Base-by-base conservation (phyloP, 1,140 invertebrate genomes). In the Euura saliciscinereae region DNA sequence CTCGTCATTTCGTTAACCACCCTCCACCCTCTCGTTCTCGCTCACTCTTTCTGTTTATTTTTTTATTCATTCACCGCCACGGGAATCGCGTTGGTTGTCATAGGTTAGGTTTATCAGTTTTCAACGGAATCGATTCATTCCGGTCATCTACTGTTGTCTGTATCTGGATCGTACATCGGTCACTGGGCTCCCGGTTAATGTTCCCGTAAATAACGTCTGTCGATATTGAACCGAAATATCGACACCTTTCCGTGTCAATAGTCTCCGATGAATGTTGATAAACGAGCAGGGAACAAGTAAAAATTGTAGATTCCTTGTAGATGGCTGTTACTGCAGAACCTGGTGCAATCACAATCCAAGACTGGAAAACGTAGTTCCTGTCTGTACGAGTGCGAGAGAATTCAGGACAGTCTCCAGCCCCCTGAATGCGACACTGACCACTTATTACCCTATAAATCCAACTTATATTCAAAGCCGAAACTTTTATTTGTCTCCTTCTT, bases 401-500 rank as follows among this genome's bases (percentile, higher is more conserved):
- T 69, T 69, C 45, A 42, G 45, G 28, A 44, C 45, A 5, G 8
- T 69, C 45, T 44, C 68, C 10, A 69, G 43, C 43, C 11, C 45
- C 28, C 11, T 69, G 4, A 28, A 69, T 42, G 4, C 68, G 68
- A 3, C 11, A 11, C 44, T 44, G 28, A 13, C 44, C 11, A 44
- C 11, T 44, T 42, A 13, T 44, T 45, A 42, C 43, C 66, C 66
- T 42, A 69, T 45, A 13, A 44, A 78, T 66, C 8, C 64, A 6
- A 46, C 70, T 2, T 78, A 78, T 65, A 65, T 79, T 65, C 81
- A 81, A 65, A 45, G 77, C 11, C 78, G 84, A 44, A 80, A 75
- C 65, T 82, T 87, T 77, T 79, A 78, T 28, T 71, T 78, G 51
- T 77, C 79, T 65, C 64, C 80, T 59, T 71, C 51, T 70, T 78